Percentiles rank a stretch among this genome's conserved stretches.
Evolutionary conservation across 2,113 vertebrate genomes (phyloP).

Genomic region (Indicator maculatus): DNA sequence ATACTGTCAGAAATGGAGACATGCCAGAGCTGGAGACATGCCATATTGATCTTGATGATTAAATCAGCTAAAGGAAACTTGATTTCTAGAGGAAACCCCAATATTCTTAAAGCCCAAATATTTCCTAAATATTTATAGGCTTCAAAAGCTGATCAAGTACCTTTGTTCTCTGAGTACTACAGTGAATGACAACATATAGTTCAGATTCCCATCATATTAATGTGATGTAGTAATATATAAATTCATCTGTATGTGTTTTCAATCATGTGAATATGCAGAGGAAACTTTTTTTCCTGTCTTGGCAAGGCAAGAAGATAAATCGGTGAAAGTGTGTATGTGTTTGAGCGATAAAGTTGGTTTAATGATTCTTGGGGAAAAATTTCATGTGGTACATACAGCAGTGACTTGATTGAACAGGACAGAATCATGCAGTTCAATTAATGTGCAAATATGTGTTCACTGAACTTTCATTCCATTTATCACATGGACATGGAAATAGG

Average conservation of each 20-base stretch:
- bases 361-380: conserved; percentile 70
- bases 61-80: conserved; percentile 60
- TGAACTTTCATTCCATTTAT: conserved; percentile 78
- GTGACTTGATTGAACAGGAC: conserved; percentile 77
- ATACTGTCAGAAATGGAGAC: conserved; percentile 45
- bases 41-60: conserved; percentile 55
- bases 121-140: conserved; percentile 30
- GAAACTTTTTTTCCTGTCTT: conserved; percentile 47
- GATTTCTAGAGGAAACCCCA: conserved; percentile 53
- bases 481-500: conserved; percentile 78
- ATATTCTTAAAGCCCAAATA: conserved; percentile 34
- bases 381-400: conserved; percentile 56
- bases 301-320: conserved; percentile 66
- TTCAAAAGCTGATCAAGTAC: not conserved
- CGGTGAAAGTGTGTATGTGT: conserved; percentile 59
- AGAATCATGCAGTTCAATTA: conserved; percentile 80
- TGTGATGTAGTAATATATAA: not conserved
- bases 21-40: not conserved
- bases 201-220: conserved; percentile 9
- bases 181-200: not conserved
- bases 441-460: conserved; percentile 81
- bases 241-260: conserved; percentile 50
- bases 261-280: not conserved
- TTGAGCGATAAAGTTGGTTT: conserved; percentile 73
- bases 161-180: conserved; percentile 61